phyloP scores from a whole-genome alignment of 2,797 vertebrate species.

The Xiphophorus birchmanni region DNA sequence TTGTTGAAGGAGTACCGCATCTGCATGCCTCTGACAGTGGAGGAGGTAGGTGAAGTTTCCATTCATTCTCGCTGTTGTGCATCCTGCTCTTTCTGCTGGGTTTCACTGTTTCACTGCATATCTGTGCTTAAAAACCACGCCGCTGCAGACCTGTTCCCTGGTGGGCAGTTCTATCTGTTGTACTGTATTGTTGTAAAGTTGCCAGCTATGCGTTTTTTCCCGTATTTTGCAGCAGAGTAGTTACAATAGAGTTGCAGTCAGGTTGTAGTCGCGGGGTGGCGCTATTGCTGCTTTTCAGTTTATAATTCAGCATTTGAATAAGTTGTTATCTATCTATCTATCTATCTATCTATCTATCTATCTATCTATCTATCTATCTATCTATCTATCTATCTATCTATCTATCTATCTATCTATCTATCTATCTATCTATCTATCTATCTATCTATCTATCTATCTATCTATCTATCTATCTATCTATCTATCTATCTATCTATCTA shows the following conservation, averaged over 20 bases:
- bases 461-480: neutral
- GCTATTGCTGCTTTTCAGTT: slow-evolving; percentile 43
- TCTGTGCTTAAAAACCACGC: no score
- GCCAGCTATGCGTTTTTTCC: slow-evolving; percentile 9
- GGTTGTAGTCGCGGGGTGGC: slow-evolving; percentile 52
- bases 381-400: neutral
- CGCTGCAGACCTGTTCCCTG: neutral
- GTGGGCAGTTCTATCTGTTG: neutral
- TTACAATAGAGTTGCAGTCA: neutral
- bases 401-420: slow-evolving; percentile 3
- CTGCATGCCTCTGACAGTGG: slow-evolving; percentile 98
- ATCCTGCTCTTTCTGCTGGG: neutral
- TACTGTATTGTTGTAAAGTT: slow-evolving; percentile 34
- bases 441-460: slow-evolving; percentile 4
- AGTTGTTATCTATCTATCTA: neutral
- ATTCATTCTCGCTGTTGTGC: neutral
- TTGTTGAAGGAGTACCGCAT: slow-evolving; percentile 98
- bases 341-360: neutral
- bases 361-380: neutral
- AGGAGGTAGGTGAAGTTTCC: slow-evolving; percentile 87
- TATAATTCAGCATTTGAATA: neutral
- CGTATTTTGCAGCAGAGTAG: slow-evolving; percentile 34
- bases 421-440: slow-evolving; percentile 6
- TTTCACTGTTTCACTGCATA: neutral
- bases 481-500: neutral